Evolutionary conservation across 2,888 invertebrate genomes (phyloP), one percentile per base, ranked within the genome.

Genomic region (Resseliella maxima): DNA sequence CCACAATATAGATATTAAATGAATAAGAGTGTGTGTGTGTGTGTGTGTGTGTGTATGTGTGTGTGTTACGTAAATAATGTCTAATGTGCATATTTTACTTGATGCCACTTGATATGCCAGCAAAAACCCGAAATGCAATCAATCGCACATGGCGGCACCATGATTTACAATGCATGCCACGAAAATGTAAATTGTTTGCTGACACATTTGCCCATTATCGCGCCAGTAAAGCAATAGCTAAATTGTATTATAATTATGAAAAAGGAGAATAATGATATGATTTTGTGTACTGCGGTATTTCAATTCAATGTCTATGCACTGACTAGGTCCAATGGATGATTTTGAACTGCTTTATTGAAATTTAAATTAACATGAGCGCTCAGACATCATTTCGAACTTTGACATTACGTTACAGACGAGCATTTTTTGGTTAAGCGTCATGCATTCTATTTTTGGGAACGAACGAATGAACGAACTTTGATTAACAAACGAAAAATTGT

Each of bases 31-130:
- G 24, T 59, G 59, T 24, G 24, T 59, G 3, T 59, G 59, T 24
- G 59, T 59, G 18, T 41, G 46, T 59, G 27, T 24, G 24, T 59
- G 59, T 24, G 24, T 59, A 24, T 59, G 59, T 24, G 59, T 59
- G 18, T 41, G 46, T 59, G 59, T 59, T 59, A 59, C 59, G 59
- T 59, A 59, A 59, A 59, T 59, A 59, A 59, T 59, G 59, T 59
- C 59, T 59, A 59, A 59, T 59, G 59, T 59, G 59, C 59, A 59
- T 59, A 59, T 59, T 59, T 59, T 27, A 59, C 59, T 59, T 59
- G 59, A 59, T 59, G 1, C 59, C 59, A 59, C 59, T 59, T n/a
- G 59, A 59, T 59, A 27, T 59, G 5, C n/a, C 27, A 12, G 27
- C 59, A 59, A 59, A 59, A 59, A 59, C n/a, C 59, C 59, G 27